phyloP scores from a whole-genome alignment of 2,888 invertebrate species.

The Nebria brevicollis region DNA sequence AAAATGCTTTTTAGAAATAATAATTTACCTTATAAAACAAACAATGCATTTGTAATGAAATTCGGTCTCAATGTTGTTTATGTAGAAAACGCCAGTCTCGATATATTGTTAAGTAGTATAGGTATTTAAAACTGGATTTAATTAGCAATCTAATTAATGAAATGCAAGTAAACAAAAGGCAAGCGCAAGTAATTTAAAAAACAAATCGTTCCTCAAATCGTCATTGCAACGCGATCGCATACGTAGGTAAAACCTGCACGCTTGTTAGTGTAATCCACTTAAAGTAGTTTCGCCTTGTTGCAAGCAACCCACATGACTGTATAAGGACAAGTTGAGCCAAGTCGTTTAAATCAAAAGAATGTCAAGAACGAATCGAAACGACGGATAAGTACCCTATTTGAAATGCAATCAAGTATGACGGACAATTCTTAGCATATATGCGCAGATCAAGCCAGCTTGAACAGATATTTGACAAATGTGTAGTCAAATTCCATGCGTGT shows the following conservation, averaged over 20 bases:
- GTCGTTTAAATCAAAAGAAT: conserved; percentile 34
- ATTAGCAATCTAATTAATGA: conserved; percentile 21
- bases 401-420: conserved; percentile 31
- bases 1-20: background rate
- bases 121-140: conserved; percentile 14
- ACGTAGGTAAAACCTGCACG: background rate
- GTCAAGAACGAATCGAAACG: conserved; percentile 35
- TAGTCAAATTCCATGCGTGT: conserved; percentile 19
- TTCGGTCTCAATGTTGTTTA: background rate
- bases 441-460: background rate
- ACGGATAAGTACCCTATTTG: conserved; percentile 30
- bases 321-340: conserved; percentile 20
- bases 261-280: conserved; percentile 7
- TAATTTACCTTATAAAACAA: background rate
- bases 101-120: background rate
- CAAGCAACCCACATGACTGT: conserved; percentile 27
- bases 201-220: conserved; percentile 34
- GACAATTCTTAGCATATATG: conserved; percentile 10
- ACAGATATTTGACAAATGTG: conserved; percentile 21
- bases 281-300: conserved; percentile 11
- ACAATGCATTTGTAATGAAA: background rate
- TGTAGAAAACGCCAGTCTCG: background rate
- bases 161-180: conserved; percentile 25
- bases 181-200: conserved; percentile 30
- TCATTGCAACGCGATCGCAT: background rate